Conservation (phyloP, 2,113 vertebrate genomes). For the Lophura nycthemera region DNA sequence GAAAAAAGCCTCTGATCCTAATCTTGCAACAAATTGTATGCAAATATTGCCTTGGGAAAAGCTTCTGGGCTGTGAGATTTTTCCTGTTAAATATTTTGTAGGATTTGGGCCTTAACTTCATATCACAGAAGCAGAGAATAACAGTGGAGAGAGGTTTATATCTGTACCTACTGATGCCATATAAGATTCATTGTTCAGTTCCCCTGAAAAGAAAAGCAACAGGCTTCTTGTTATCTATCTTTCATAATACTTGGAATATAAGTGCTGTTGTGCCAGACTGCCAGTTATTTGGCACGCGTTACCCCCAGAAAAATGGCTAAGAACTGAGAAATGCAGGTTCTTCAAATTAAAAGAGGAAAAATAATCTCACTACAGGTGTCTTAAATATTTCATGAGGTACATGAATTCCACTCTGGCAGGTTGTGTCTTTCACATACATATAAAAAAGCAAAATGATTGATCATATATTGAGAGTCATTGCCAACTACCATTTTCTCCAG, state of each 20-base stretch:
- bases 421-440: background rate
- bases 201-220: slow-evolving; percentile 13
- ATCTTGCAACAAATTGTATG: background rate
- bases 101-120: background rate
- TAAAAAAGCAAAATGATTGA: background rate
- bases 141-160: background rate
- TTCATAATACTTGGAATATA: slow-evolving; percentile 17
- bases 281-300: background rate
- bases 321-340: background rate
- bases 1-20: background rate
- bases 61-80: background rate
- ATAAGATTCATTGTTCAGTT: slow-evolving; percentile 12
- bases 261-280: background rate
- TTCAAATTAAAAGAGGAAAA: slow-evolving; percentile 51
- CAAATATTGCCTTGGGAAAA: background rate
- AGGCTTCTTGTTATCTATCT: background rate
- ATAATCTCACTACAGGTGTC: slow-evolving; percentile 12
- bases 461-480: background rate
- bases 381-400: slow-evolving; percentile 35
- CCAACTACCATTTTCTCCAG: background rate
- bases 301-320: slow-evolving; percentile 24
- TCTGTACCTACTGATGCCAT: background rate
- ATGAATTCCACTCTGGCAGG: slow-evolving; percentile 1
- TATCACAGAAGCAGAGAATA: background rate
- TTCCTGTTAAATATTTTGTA: background rate